phyloP scores from a whole-genome alignment of 2,888 invertebrate genomes.

The Apodemia duryi region DNA sequence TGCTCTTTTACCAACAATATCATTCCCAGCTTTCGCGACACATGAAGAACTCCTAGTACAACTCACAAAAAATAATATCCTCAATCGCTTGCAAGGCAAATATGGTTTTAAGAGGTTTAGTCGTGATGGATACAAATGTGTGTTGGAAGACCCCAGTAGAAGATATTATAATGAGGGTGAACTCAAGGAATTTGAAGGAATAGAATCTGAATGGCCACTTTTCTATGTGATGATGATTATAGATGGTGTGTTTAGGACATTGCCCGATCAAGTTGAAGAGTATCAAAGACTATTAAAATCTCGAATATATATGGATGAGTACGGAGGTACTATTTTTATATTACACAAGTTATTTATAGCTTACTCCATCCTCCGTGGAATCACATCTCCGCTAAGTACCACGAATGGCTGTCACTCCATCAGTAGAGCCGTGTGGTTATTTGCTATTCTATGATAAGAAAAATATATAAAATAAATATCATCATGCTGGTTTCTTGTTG shows the following conservation, averaged over 20 bases:
- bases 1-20: conserved; percentile 93
- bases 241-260: conserved; percentile 93
- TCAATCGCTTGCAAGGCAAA: conserved; percentile 89
- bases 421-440: no score
- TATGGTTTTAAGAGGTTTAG: conserved; percentile 97
- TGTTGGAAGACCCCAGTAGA: conserved; percentile 88
- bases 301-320: conserved; percentile 88
- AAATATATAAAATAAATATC: no score
- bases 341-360: background rate
- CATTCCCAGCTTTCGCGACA: conserved; percentile 98
- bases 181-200: conserved; percentile 95
- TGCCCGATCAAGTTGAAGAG: conserved; percentile 94
- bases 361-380: no score
- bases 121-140: conserved; percentile 95
- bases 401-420: no score
- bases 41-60: conserved; percentile 95
- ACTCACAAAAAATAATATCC: conserved; percentile 91
- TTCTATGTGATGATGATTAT: conserved; percentile 98
- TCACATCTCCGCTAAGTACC: no score
- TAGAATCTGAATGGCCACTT: conserved; percentile 99
- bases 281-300: conserved; percentile 92
- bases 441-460: no score
- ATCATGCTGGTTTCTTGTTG: no score
- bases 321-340: conserved; percentile 81
- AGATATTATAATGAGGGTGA: conserved; percentile 94